Evolutionary conservation across 1,140 invertebrate species (phyloP), one percentile per base, ranked within the genome.

Genomic region (Bacillus rossius): DNA sequence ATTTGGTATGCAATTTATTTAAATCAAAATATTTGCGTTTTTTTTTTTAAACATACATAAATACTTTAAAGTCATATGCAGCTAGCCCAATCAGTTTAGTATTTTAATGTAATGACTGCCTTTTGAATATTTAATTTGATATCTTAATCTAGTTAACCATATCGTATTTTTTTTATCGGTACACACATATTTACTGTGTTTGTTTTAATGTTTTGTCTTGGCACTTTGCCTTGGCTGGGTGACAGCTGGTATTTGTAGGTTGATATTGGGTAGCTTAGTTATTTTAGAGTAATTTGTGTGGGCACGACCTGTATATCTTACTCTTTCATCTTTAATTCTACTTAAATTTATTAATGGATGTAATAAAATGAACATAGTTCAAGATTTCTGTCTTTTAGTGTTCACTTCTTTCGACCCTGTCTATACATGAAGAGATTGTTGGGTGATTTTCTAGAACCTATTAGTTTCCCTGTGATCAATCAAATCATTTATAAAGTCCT

Each of bases 1-100:
- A 98, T 80, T 84, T 98, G 86, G 95, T 97, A 77, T 86, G 85
- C 79, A 43, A 38, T 50, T 55, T 17, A 26, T 10, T 57, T 29
- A 13, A 45, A 13, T 17, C 4, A 0, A 45, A 47, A n/a, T 55
- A 23, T 48, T 43, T 45, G 7, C 14, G 20, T n/a, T 2, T 4
- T 34, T 7, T 17, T 2, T 38, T 16, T 22, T 4, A 41, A 26
- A 22, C 54, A 41, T 45, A 41, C 48, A 45, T 48, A 8, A 50
- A 8, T 17, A 14, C 34, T 14, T 22, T 19, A 56, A 56, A 29
- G 41, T 19, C 23, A 16, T n/a, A 56, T 20, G 19, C 54, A 56
- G 1, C n/a, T n/a, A n/a, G n/a, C n/a, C n/a, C n/a, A n/a, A 1
- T 14, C 13, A 22, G 55, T 47, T 25, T 23, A 16, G 23, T 26